Percentiles rank a stretch among this genome's conserved stretches.
phyloP scores from a whole-genome alignment of 2,797 vertebrate genomes.

The Mormyrus hasselquistii region DNA sequence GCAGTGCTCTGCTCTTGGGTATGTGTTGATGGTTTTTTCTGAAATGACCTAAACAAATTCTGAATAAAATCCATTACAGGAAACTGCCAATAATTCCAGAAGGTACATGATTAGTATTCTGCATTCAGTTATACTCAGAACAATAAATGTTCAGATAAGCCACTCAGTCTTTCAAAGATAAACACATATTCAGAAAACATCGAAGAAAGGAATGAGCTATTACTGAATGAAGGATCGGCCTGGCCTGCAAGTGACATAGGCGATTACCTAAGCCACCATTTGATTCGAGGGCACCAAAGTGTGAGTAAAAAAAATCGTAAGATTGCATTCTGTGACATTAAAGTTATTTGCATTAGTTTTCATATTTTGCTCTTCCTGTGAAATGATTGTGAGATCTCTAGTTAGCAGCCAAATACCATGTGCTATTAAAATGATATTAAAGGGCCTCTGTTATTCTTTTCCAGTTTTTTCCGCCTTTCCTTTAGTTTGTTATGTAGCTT shows the following conservation, averaged over 20 bases:
- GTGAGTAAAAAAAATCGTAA: background rate
- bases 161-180: background rate
- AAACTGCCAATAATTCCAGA: background rate
- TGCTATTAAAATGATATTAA: too few species aligned
- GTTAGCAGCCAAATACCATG: too few species aligned
- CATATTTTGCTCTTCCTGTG: background rate
- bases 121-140: background rate
- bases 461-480: too few species aligned
- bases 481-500: too few species aligned
- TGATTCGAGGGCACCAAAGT: background rate
- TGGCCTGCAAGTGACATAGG: background rate
- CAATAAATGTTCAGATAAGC: background rate
- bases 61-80: background rate
- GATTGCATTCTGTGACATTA: background rate
- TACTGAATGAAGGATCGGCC: background rate
- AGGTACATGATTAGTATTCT: background rate
- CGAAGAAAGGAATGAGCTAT: background rate
- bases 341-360: background rate
- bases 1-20: background rate
- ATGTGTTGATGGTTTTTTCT: background rate
- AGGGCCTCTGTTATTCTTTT: too few species aligned
- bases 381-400: too few species aligned
- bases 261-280: background rate
- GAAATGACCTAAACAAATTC: background rate
- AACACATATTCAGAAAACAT: background rate